Conservation (phyloP, 1,140 invertebrate species). For the Dreissena polymorpha region DNA sequence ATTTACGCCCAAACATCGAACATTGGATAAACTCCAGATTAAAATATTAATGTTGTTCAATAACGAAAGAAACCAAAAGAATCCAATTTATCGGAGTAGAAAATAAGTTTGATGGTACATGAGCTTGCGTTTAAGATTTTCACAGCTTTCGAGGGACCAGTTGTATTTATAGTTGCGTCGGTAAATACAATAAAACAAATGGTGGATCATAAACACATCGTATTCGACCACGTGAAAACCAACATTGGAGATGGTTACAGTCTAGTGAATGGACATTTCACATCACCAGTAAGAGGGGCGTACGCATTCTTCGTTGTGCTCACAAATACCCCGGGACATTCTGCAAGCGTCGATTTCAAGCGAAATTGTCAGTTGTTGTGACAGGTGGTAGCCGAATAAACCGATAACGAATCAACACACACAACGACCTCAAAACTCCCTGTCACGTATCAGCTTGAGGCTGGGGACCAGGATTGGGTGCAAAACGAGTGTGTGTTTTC, state of each 20-base stretch:
- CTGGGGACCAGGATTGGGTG: background rate
- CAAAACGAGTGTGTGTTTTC: constrained; percentile 18
- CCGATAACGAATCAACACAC: background rate
- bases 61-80: too few species aligned
- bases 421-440: background rate
- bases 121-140: too few species aligned
- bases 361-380: background rate
- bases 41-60: too few species aligned
- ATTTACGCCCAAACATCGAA: too few species aligned
- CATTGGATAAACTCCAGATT: too few species aligned
- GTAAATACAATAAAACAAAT: background rate
- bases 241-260: constrained; percentile 31
- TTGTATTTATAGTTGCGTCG: constrained; percentile 1
- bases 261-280: background rate
- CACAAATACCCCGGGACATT: constrained; percentile 17
- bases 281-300: background rate
- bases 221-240: constrained; percentile 14
- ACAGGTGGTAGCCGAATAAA: background rate
- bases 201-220: background rate
- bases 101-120: too few species aligned
- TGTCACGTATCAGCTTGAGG: background rate
- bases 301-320: constrained; percentile 19
- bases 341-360: background rate
- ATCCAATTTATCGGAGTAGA: too few species aligned
- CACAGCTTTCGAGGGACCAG: background rate